Percentiles rank a stretch among this genome's conserved stretches.
Evolutionary conservation across 2,888 invertebrate genomes (phyloP).

Genomic region (Hyposoter dolosus): DNA sequence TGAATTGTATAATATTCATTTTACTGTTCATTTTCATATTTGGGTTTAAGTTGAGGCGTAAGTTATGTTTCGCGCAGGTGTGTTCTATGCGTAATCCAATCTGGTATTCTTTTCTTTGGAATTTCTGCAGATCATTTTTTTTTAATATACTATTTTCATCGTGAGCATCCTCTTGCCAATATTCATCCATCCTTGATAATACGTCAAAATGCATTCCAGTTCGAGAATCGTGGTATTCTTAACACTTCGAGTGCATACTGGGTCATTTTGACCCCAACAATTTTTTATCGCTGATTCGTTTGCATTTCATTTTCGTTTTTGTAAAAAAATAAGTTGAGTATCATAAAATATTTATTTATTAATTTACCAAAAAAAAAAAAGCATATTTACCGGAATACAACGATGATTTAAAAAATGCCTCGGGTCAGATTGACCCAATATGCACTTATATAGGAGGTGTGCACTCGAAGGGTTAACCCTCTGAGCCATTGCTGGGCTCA

Average conservation of each 20-base stretch:
- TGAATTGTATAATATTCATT: slow-evolving; percentile 41
- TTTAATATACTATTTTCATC: neutral
- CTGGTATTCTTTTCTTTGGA: neutral
- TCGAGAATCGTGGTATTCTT: neutral
- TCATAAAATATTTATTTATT: too few relatives aligned
- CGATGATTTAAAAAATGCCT: too few relatives aligned
- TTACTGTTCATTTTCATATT: slow-evolving; percentile 32
- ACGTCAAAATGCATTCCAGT: neutral
- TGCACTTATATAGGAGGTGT: too few relatives aligned
- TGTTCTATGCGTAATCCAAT: neutral
- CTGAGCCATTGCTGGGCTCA: neutral
- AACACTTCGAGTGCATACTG: too few relatives aligned
- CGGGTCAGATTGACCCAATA: too few relatives aligned
- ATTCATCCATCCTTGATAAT: too few relatives aligned
- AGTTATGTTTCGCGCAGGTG: slow-evolving; percentile 41
- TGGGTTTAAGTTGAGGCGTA: slow-evolving; percentile 1
- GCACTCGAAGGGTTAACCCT: neutral
- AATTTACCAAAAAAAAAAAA: too few relatives aligned
- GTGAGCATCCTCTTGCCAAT: neutral
- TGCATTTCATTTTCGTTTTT: too few relatives aligned
- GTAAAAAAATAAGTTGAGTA: too few relatives aligned
- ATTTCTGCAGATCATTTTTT: neutral
- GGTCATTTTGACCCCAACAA: too few relatives aligned
- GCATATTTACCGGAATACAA: too few relatives aligned
- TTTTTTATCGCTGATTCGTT: too few relatives aligned